Conservation (phyloP, 2,113 vertebrate species). For the Gambusia holbrooki region DNA sequence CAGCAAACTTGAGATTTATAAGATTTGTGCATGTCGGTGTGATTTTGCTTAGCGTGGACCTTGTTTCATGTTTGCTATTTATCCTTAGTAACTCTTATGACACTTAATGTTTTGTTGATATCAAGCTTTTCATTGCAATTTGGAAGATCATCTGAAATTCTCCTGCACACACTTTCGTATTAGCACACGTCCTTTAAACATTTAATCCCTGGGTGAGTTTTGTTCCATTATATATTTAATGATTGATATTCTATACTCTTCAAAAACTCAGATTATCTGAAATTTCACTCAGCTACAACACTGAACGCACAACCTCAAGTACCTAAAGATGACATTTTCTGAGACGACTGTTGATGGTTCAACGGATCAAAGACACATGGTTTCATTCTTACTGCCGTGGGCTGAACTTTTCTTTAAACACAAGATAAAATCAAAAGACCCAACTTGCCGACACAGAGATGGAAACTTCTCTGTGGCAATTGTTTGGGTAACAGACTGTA, state of each 20-base stretch:
- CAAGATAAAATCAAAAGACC: conserved; percentile 14
- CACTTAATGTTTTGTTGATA: background rate
- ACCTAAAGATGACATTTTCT: conserved; percentile 17
- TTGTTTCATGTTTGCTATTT: background rate
- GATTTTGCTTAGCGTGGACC: background rate
- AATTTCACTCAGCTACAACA: conserved; percentile 16
- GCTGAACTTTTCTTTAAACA: conserved; percentile 35
- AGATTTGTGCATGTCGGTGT: background rate
- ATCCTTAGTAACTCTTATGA: conserved; percentile 2
- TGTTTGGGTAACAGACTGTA: conserved; percentile 16
- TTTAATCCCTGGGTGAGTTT: conserved; percentile 36
- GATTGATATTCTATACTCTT: background rate
- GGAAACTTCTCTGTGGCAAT: conserved; percentile 8
- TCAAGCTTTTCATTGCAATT: background rate
- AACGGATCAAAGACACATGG: conserved; percentile 62
- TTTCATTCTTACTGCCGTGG: conserved; percentile 39
- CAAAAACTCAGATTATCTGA: background rate
- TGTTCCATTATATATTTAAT: conserved; percentile 4
- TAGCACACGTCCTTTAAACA: background rate
- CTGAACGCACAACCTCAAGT: conserved; percentile 36
- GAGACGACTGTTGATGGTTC: conserved; percentile 75
- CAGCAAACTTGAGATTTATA: conserved; percentile 1
- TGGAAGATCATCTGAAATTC: background rate
- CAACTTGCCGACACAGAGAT: background rate
- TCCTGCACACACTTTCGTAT: background rate